Conservation (phyloP, 2,113 vertebrate genomes). For the Apodemus speciosus region DNA sequence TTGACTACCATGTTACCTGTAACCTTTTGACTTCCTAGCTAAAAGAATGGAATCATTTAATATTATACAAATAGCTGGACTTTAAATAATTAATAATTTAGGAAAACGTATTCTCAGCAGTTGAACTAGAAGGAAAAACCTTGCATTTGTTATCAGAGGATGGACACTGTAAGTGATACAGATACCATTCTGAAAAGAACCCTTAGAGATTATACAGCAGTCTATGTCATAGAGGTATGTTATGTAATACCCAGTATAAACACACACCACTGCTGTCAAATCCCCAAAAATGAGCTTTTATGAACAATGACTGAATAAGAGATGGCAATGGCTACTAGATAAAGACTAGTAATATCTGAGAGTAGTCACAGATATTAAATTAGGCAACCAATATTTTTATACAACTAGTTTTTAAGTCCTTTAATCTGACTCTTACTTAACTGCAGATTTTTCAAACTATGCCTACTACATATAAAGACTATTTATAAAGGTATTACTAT, state of each 20-base stretch:
- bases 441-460: slow-evolving; percentile 39
- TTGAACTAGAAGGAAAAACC: slow-evolving; percentile 44
- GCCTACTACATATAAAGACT: slow-evolving; percentile 1
- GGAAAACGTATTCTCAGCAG: background rate
- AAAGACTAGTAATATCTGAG: background rate
- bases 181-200: slow-evolving; percentile 7
- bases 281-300: background rate
- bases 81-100: slow-evolving; percentile 38
- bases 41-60: slow-evolving; percentile 48
- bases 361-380: background rate
- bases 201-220: background rate
- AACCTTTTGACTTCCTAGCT: background rate
- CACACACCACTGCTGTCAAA: background rate
- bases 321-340: background rate
- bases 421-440: slow-evolving; percentile 53
- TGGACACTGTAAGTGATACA: slow-evolving; percentile 7
- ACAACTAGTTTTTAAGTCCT: background rate
- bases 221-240: background rate
- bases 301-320: slow-evolving; percentile 35
- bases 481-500: slow-evolving; percentile 47
- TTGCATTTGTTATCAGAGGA: slow-evolving; percentile 40
- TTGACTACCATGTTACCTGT: background rate
- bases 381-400: slow-evolving; percentile 6
- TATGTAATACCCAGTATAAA: background rate
- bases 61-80: background rate